Percentiles rank a stretch among this genome's conserved stretches.
Evolutionary conservation across 2,113 vertebrate genomes (phyloP).

Genomic region (Ammodytes marinus): DNA sequence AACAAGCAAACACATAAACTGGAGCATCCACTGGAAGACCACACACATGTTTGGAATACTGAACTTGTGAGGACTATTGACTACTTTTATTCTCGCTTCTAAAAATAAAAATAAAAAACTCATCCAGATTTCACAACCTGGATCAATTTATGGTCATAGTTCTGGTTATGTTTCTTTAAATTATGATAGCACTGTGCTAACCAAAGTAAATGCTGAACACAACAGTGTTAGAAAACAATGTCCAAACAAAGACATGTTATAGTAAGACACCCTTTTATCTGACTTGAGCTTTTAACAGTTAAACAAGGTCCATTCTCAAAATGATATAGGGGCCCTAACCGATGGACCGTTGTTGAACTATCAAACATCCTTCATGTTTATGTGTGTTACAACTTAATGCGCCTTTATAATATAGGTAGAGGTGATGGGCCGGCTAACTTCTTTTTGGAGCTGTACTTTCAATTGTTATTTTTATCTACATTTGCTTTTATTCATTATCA

Average conservation of each 20-base stretch:
- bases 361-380: too few species aligned
- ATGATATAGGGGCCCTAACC: background rate
- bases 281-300: background rate
- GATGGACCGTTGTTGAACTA: too few species aligned
- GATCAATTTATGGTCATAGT: background rate
- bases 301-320: background rate
- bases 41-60: background rate
- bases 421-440: background rate
- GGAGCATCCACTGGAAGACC: slow-evolving; percentile 18
- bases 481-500: too few species aligned
- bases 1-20: slow-evolving; percentile 35
- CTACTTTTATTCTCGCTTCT: background rate
- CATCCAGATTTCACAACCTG: background rate
- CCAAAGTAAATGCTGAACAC: background rate
- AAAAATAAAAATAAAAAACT: background rate
- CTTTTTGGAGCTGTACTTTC: background rate
- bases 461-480: background rate
- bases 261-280: background rate
- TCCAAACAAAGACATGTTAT: background rate
- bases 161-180: background rate
- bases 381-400: too few species aligned
- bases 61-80: background rate
- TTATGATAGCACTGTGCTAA: too few species aligned
- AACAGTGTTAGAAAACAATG: background rate
- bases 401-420: background rate